Evolutionary conservation across 2,113 vertebrate species (phyloP).

Genomic region (Ophthalmolycus amberensis): DNA sequence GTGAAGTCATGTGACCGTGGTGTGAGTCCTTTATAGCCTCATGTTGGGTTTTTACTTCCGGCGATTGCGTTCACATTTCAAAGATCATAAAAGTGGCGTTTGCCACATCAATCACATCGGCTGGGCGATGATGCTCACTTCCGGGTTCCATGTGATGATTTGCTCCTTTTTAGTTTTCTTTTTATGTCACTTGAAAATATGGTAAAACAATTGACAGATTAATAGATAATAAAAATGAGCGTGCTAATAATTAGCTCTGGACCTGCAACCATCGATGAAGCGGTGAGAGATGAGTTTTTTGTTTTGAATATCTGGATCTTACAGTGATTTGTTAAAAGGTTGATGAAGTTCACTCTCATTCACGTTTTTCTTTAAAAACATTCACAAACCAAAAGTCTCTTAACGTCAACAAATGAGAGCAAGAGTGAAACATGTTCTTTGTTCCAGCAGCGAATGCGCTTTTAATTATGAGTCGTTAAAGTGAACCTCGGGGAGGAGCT

Average conservation of each 20-base stretch:
- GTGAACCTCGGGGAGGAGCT: conserved; percentile 15
- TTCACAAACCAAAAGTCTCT: conserved; percentile 3
- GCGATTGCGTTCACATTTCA: not conserved
- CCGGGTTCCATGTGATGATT: not conserved
- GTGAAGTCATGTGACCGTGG: not conserved
- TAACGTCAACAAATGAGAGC: not conserved
- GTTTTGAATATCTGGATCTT: not conserved
- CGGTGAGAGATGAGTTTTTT: not conserved
- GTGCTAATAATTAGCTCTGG: not conserved
- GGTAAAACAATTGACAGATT: not conserved
- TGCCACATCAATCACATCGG: not conserved
- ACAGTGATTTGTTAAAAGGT: not conserved
- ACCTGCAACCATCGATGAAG: not conserved
- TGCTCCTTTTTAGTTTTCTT: not conserved
- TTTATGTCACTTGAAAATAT: not conserved
- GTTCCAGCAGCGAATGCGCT: conserved; percentile 24
- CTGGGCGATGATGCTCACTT: not conserved
- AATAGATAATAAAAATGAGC: not conserved
- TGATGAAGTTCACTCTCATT: not conserved
- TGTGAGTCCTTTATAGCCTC: not conserved
- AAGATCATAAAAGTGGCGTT: not conserved
- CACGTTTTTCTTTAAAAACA: conserved; percentile 1
- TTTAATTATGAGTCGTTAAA: conserved; percentile 36
- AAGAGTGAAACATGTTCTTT: conserved; percentile 4
- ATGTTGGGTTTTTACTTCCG: not conserved